These are phyloP conservation scores for Calcarius lapponicus DNA, from an alignment of 2,797 vertebrate genomes.

Conservation along the genomic window DNA sequence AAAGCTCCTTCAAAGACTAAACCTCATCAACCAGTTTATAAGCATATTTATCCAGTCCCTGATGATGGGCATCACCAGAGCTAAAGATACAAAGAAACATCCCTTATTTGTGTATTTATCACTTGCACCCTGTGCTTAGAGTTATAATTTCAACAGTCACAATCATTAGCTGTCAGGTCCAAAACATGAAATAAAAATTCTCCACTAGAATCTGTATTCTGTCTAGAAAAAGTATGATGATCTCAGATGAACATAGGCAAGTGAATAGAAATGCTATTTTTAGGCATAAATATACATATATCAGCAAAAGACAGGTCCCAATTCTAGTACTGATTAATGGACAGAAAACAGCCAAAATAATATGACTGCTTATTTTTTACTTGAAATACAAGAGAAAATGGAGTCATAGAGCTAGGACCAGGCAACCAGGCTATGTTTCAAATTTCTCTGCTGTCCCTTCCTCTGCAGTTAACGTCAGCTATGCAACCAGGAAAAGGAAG, in stretches of 20 bases:
- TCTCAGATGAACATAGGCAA: background rate
- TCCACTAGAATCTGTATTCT: background rate
- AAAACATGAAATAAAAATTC: background rate
- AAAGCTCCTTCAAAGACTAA: background rate
- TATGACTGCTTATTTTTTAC: background rate
- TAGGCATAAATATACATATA: background rate
- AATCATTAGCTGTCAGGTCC: background rate
- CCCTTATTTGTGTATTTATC: background rate
- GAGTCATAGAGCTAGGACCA: background rate
- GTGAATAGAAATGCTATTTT: background rate
- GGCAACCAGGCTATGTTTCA: background rate
- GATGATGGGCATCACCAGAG: background rate
- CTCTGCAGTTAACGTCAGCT: background rate
- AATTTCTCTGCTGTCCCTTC: background rate
- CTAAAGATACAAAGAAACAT: background rate
- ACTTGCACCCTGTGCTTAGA: background rate
- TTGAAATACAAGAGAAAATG: background rate
- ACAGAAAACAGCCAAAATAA: accelerated
- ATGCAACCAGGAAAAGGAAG: background rate
- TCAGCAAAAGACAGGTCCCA: background rate
- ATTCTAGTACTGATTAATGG: background rate
- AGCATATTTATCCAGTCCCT: background rate
- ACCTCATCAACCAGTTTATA: background rate
- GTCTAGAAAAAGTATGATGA: background rate
- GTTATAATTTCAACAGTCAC: background rate